Evolutionary conservation across 2,888 invertebrate species (phyloP).

Genomic region (Eurytoma californica): DNA sequence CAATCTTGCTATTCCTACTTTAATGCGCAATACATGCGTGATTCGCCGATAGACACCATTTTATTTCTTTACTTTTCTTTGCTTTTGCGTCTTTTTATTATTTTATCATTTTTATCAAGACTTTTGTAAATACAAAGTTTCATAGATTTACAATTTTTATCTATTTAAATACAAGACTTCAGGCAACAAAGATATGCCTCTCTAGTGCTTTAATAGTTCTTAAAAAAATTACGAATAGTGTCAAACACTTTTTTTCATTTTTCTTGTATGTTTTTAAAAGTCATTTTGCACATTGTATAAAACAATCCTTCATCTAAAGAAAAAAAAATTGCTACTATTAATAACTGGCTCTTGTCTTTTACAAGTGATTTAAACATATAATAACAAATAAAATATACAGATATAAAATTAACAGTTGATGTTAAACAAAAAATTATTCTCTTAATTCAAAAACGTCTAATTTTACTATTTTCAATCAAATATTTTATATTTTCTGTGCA

Average conservation of each 20-base stretch:
- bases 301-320: constrained; percentile 33
- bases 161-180: constrained; percentile 16
- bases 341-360: background rate
- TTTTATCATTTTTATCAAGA: background rate
- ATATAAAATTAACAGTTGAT: constrained; percentile 28
- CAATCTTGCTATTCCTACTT: too few species aligned
- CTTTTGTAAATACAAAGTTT: constrained; percentile 30
- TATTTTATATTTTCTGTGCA: too few species aligned
- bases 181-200: background rate
- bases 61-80: constrained; percentile 1
- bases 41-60: constrained; percentile 1
- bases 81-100: background rate
- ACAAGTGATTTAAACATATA: background rate
- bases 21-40: constrained; percentile 4
- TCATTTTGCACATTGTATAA: constrained; percentile 13
- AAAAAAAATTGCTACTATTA: constrained; percentile 21
- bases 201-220: too few species aligned
- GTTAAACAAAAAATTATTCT: too few species aligned
- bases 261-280: constrained; percentile 12
- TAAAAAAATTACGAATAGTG: constrained; percentile 23
- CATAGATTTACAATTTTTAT: background rate
- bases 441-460: too few species aligned
- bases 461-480: too few species aligned
- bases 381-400: constrained; percentile 27
- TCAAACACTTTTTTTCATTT: constrained; percentile 13